These are phyloP conservation scores for Capricornis sumatraensis DNA, from an alignment of 2,113 vertebrate genomes.

Conservation along the genomic window DNA sequence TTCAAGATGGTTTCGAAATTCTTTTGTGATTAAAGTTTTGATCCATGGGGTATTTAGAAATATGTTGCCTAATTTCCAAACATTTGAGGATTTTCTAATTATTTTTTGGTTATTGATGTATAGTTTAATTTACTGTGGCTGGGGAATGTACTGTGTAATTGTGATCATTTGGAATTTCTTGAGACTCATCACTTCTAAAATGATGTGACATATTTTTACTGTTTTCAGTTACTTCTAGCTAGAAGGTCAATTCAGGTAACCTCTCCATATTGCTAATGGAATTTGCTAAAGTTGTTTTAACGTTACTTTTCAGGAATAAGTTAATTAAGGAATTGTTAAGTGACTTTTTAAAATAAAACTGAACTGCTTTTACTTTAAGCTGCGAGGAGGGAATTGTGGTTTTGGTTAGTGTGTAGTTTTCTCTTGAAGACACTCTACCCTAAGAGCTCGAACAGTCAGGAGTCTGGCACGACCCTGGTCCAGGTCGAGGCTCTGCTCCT, in stretches of 20 bases:
- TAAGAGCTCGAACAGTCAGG: background rate
- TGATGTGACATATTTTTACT: background rate
- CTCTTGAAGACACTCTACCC: background rate
- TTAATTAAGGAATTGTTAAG: background rate
- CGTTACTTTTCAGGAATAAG: background rate
- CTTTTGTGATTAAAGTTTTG: background rate
- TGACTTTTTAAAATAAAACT: background rate
- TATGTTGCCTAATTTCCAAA: background rate
- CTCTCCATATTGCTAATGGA: background rate
- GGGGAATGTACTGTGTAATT: background rate
- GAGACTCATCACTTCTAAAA: background rate
- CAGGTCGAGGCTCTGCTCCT: background rate
- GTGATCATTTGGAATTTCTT: background rate
- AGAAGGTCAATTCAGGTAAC: background rate
- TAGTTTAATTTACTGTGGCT: background rate
- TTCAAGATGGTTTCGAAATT: background rate
- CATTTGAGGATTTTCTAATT: conserved; percentile 10
- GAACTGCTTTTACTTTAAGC: background rate
- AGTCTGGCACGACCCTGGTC: background rate
- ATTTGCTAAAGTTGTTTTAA: background rate
- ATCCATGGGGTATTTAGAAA: background rate
- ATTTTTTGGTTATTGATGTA: background rate
- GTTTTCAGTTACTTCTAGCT: background rate
- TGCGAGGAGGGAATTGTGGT: background rate
- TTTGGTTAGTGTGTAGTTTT: background rate